A percentile compares a stretch with the other conserved stretches of the same genome.
These are phyloP conservation scores for Leptopilina syphax DNA, from an alignment of 2,888 invertebrate genomes.

Conservation along the genomic window DNA sequence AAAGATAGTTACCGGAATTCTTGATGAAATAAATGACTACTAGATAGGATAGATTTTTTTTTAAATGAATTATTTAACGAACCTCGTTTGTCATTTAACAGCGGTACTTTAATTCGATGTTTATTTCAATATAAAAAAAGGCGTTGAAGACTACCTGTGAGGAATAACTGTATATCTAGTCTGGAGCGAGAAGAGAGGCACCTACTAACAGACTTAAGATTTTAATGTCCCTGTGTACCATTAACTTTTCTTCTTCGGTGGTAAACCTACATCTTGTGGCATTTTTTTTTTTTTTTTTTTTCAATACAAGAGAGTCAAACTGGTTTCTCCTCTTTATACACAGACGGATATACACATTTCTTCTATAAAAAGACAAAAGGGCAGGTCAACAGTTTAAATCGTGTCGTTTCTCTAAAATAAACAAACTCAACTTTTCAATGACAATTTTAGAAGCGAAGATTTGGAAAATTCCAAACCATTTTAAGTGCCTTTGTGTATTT, in stretches of 20 bases:
- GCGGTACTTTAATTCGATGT: slow-evolving; percentile 3
- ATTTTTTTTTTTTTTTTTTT: neutral
- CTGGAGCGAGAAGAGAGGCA: neutral
- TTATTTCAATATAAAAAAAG: slow-evolving; percentile 8
- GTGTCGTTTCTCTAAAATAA: no score
- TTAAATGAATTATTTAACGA: neutral
- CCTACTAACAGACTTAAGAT: slow-evolving; percentile 9
- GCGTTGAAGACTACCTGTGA: neutral
- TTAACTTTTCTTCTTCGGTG: slow-evolving; percentile 2
- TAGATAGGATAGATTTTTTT: neutral
- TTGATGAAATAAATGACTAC: slow-evolving; percentile 9
- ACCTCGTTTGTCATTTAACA: slow-evolving; percentile 1
- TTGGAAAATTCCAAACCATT: no score
- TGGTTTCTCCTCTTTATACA: neutral
- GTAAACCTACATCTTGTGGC: slow-evolving; percentile 3
- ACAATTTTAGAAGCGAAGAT: no score
- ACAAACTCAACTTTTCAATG: no score
- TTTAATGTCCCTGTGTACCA: slow-evolving; percentile 11
- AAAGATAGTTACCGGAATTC: slow-evolving; percentile 5
- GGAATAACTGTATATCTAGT: slow-evolving; percentile 17
- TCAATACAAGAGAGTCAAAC: neutral
- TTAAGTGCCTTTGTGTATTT: no score
- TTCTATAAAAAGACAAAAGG: neutral
- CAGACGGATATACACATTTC: neutral
- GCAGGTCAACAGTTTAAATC: neutral